Conservation (phyloP, 2,113 vertebrate genomes). For the Sciurus niger region DNA sequence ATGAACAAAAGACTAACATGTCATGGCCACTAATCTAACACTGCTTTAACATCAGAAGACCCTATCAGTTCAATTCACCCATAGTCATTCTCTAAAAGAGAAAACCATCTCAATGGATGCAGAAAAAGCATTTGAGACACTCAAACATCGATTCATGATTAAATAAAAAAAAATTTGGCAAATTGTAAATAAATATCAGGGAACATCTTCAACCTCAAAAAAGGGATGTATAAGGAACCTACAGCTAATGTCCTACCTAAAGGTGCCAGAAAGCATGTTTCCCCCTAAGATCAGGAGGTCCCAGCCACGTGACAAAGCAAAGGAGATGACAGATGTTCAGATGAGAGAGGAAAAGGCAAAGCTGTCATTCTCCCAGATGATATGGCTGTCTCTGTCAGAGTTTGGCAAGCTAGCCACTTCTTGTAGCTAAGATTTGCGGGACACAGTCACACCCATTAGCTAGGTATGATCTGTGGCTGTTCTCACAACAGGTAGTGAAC, state of each 20-base stretch:
- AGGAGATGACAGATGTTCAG: not conserved
- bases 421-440: not conserved
- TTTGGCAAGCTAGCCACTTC: not conserved
- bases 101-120: not conserved
- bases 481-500: not conserved
- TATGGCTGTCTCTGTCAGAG: not conserved
- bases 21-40: not conserved
- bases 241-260: not conserved
- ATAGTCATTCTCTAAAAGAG: not conserved
- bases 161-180: no score
- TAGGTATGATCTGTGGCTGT: not conserved
- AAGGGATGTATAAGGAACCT: not conserved
- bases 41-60: not conserved
- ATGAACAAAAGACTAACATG: not conserved
- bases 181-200: not conserved
- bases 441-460: not conserved
- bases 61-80: not conserved
- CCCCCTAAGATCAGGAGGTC: not conserved
- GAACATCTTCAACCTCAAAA: not conserved
- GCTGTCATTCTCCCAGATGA: not conserved
- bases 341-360: not conserved
- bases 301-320: not conserved
- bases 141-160: not conserved
- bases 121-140: constrained; percentile 1
- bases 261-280: not conserved